Evolutionary conservation across 2,888 invertebrate species (phyloP), one percentile per base, ranked within the genome.

Genomic region (Cerceris rybyensis): DNA sequence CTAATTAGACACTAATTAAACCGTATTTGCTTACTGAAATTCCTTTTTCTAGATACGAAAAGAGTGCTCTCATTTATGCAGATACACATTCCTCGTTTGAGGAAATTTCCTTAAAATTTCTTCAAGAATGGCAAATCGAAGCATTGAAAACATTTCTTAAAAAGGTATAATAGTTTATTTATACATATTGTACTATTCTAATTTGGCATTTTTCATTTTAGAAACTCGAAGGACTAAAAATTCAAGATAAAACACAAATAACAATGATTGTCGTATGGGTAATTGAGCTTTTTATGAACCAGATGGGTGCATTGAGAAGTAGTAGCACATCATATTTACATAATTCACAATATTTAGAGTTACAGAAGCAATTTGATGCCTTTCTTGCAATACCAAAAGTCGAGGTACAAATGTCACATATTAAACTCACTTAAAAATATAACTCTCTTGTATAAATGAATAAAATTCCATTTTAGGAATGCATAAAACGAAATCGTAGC

Each of bases 191-290:
- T 41, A 39, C 49, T 16, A 6, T 61, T 13, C 7, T 8, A 58
- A 61, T 57, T 16, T 63, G 41, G 69, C n/a, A 43, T 49, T 55
- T 60, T 67, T 72, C 46, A 68, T 61, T 86, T 14, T 80, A 94
- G 92, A 97, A 98, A 92, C 93, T 99, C 66, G 96, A 96, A 28
- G 94, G 95, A 42, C 91, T 98, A 13, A 94, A 94, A 46, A 93
- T 94, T 1, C 95, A 95, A 86, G 98, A 98, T 83, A 96, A 96
- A 89, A 97, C 98, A 0, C 96, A 98, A 88, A 95, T 97, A 63
- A 98, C 98, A 0, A 97, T 98, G 95, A 94, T 99, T 50, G 97
- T 98, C 0, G 95, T 98, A 69, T 99, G 99, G 99, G 94, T 99
- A 84, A 95, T 98, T 0, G 99, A 99, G 92, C 93, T 99, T 43